A percentile compares a stretch with the other conserved stretches of the same genome.
These are phyloP conservation scores for Chelonus formosanus DNA, from an alignment of 2,888 invertebrate species.

Conservation along the genomic window DNA sequence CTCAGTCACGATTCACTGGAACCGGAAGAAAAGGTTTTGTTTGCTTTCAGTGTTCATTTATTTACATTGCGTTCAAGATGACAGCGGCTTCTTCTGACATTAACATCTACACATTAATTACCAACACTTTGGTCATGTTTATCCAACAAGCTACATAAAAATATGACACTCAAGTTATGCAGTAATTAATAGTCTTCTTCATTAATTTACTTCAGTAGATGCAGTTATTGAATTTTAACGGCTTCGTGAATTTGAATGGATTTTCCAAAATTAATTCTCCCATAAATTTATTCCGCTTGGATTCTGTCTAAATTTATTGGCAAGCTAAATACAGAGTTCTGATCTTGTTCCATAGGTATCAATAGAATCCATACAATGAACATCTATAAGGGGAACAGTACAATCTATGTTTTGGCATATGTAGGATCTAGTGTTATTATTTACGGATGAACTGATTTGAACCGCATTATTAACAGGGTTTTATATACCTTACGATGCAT, in stretches of 20 bases:
- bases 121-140: slow-evolving; percentile 7
- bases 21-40: slow-evolving; percentile 18
- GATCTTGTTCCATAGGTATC: no score
- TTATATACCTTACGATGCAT: neutral
- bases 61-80: neutral
- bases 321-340: no score
- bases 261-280: no score
- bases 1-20: slow-evolving; percentile 29
- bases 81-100: neutral
- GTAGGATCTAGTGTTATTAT: slow-evolving; percentile 36
- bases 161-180: no score
- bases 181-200: no score
- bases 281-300: no score
- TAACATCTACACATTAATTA: slow-evolving; percentile 12
- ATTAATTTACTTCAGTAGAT: no score
- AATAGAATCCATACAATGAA: no score
- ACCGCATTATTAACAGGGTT: neutral
- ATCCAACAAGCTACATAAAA: neutral
- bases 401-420: slow-evolving; percentile 25
- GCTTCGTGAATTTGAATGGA: no score
- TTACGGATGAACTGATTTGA: slow-evolving; percentile 42
- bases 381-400: slow-evolving; percentile 3
- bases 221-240: no score
- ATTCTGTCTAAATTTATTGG: no score
- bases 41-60: slow-evolving; percentile 6